Base-by-base conservation (phyloP, 2,797 vertebrate genomes). In the Urosaurus nigricauda region DNA sequence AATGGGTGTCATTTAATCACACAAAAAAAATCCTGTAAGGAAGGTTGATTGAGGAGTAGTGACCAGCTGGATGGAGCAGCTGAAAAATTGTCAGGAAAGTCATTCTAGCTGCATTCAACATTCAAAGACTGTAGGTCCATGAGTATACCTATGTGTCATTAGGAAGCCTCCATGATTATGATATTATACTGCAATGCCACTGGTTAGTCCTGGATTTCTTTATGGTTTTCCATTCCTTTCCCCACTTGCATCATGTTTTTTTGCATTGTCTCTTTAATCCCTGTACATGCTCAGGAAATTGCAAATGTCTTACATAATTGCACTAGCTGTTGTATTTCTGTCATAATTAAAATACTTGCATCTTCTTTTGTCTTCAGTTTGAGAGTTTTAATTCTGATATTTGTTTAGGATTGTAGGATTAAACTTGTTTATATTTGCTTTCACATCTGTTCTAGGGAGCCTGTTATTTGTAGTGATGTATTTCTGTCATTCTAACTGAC, bases 401-500 rank as follows among this genome's bases (percentile, higher is more conserved):
- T 90, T 92, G 40, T 14, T 4, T 65, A 83, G 0, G 4, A 89
- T 86, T n/a, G 37, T n/a, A 37, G 65, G 89, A 63, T 58, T 70
- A 32, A 82, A 53, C 80, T 58, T 35, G 4, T 63, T 78, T 1
- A 9, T 43, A 77, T 24, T 77, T 80, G 68, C 51, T 6, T 58
- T 86, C 14, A 82, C 1, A 0, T 87, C 16, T 53, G 8, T 87
- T 79, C 51, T 71, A 65, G 19, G 63, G 71, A 84, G 79, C 40
- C 37, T 43, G 21, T 73, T 80, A 89, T 4, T 2, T 88, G 75
- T 79, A 47, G 26, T 79, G 1, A 87, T 70, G 0, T 2, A 43
- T 90, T 93, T 88, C 17, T 89, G 32, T 87, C 4, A 88, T 88
- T 29, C 40, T 90, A 85, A n/a, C 6, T 87, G 63, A 60, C n/a